phyloP scores from a whole-genome alignment of 1,140 invertebrate genomes.

The Arion vulgaris region DNA sequence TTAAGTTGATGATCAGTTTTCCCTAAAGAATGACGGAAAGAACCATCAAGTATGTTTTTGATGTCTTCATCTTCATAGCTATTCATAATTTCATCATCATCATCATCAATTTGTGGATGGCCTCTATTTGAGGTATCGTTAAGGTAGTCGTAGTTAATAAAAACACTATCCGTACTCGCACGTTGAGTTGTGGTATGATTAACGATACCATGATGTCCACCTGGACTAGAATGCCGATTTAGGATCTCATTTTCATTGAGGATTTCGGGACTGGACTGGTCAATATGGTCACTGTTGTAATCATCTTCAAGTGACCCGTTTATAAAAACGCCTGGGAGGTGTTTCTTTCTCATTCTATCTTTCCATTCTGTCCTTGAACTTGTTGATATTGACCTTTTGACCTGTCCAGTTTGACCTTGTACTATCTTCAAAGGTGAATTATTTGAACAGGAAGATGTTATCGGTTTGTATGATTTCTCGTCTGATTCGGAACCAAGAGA shows the following conservation, averaged over 20 bases:
- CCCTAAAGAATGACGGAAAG: background rate
- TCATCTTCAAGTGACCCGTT: conserved; percentile 49
- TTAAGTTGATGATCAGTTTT: no score
- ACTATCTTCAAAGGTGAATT: background rate
- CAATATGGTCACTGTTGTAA: background rate
- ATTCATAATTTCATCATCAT: background rate
- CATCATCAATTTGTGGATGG: background rate
- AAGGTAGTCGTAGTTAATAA: conserved; percentile 49
- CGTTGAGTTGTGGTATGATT: background rate
- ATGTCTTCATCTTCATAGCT: background rate
- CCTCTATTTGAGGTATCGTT: background rate
- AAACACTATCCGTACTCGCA: conserved; percentile 36
- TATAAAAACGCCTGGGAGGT: conserved; percentile 42
- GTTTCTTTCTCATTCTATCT: conserved; percentile 56
- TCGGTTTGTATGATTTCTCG: background rate
- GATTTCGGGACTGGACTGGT: background rate
- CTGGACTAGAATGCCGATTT: background rate
- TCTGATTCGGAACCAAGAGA: no score
- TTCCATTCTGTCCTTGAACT: conserved; percentile 49
- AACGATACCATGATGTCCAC: background rate
- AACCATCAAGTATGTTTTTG: background rate
- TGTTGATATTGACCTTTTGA: conserved; percentile 41
- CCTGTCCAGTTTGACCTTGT: background rate
- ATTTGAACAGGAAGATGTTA: background rate
- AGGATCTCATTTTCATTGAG: background rate